A percentile compares a stretch with the other conserved stretches of the same genome.
Evolutionary conservation across 2,888 invertebrate species (phyloP).

Genomic region (Ormyrus thymus): DNA sequence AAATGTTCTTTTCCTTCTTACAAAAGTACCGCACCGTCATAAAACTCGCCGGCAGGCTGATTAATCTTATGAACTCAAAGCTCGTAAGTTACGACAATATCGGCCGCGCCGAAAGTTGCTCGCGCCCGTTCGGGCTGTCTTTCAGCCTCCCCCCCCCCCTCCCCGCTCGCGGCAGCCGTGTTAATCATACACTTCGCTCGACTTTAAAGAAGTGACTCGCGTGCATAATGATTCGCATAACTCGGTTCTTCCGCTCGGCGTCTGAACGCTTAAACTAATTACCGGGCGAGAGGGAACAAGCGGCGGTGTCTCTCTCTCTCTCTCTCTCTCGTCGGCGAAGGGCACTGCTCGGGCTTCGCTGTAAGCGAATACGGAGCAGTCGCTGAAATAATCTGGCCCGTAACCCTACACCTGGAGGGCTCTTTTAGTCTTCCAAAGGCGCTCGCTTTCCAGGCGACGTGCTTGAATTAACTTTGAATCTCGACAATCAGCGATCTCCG

Average conservation of each 20-base stretch:
- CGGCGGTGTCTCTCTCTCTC: background rate
- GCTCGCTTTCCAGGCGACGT: background rate
- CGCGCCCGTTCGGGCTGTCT: too few relatives aligned
- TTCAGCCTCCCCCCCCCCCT: too few relatives aligned
- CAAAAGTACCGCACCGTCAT: too few relatives aligned
- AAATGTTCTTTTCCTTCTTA: too few relatives aligned
- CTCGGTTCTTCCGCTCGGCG: background rate
- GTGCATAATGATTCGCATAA: background rate
- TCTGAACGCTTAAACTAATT: conserved; percentile 42
- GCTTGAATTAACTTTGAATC: background rate
- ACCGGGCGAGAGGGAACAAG: conserved; percentile 1
- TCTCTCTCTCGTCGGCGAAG: conserved; percentile 18
- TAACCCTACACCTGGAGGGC: conserved; percentile 28
- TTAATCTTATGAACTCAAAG: too few relatives aligned
- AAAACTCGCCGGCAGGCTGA: too few relatives aligned
- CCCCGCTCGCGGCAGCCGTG: too few relatives aligned
- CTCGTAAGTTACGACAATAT: too few relatives aligned
- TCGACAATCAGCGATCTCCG: too few relatives aligned
- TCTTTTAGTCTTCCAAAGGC: background rate
- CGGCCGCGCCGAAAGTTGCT: too few relatives aligned
- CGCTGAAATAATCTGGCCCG: conserved; percentile 40
- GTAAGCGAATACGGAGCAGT: conserved; percentile 2
- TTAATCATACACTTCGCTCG: too few relatives aligned
- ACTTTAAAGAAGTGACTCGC: too few relatives aligned
- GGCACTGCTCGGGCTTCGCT: conserved; percentile 35